A percentile compares a stretch with the other conserved stretches of the same genome.
Conservation (phyloP, 2,113 vertebrate species). For the Percina caprodes region DNA sequence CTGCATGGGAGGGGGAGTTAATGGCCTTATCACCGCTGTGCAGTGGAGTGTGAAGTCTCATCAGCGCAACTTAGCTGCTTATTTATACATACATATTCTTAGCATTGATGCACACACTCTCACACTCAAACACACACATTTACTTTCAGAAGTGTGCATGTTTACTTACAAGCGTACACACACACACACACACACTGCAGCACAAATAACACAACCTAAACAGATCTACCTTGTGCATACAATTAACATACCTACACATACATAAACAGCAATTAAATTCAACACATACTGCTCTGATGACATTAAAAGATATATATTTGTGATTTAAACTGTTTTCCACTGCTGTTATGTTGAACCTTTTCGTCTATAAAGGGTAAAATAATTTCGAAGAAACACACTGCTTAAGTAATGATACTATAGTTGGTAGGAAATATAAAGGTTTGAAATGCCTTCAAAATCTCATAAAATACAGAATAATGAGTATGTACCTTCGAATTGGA, state of each 20-base stretch:
- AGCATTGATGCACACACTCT: neutral
- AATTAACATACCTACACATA: neutral
- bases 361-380: neutral
- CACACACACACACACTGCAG: slow-evolving; percentile 7
- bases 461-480: neutral
- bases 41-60: slow-evolving; percentile 51
- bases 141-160: neutral
- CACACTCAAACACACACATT: neutral
- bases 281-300: slow-evolving; percentile 12
- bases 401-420: neutral
- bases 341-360: neutral
- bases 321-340: neutral
- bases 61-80: slow-evolving; percentile 32
- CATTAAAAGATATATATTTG: neutral
- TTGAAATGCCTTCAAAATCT: neutral
- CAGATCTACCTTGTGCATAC: neutral
- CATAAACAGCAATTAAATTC: slow-evolving; percentile 15
- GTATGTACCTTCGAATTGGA: neutral
- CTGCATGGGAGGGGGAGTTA: slow-evolving; percentile 39
- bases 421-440: neutral
- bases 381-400: neutral
- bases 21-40: slow-evolving; percentile 47
- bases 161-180: neutral
- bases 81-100: slow-evolving; percentile 50
- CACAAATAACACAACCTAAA: slow-evolving; percentile 7